These are phyloP conservation scores for Oostethus manadensis DNA, from an alignment of 2,113 vertebrate species.

Conservation along the genomic window DNA sequence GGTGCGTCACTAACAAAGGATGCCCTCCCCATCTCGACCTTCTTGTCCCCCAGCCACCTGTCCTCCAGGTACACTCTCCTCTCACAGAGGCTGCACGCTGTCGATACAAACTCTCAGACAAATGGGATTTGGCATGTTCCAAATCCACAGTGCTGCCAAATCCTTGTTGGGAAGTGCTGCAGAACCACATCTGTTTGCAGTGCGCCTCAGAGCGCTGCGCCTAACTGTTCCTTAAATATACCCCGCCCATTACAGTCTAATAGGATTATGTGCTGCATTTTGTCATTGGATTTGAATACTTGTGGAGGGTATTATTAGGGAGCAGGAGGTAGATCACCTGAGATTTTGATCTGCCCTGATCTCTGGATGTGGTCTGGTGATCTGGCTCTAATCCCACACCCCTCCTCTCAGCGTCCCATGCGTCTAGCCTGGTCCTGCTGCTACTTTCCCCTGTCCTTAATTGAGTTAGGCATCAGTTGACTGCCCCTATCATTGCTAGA, in stretches of 20 bases:
- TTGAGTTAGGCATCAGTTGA: constrained; percentile 79
- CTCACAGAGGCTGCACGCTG: constrained; percentile 64
- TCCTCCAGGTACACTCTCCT: constrained; percentile 46
- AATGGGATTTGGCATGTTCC: constrained; percentile 72
- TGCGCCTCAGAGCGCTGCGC: constrained; percentile 28
- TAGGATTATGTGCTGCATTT: constrained; percentile 52
- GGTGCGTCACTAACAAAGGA: constrained; percentile 15
- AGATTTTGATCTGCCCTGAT: constrained; percentile 52
- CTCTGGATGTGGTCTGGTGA: no score
- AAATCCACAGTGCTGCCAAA: constrained; percentile 68
- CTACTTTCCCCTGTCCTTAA: constrained; percentile 60
- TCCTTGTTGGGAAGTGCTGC: constrained; percentile 66
- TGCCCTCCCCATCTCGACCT: constrained; percentile 7
- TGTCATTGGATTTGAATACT: constrained; percentile 50
- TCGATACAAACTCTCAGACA: constrained; percentile 65
- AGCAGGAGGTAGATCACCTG: constrained; percentile 25
- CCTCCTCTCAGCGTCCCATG: constrained; percentile 40
- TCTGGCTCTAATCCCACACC: constrained; percentile 51
- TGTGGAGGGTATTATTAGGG: constrained; percentile 39
- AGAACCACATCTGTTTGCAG: constrained; percentile 56
- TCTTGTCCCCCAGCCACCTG: constrained; percentile 41
- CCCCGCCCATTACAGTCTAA: constrained; percentile 44
- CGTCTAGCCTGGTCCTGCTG: constrained; percentile 14
- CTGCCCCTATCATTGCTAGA: constrained; percentile 71
- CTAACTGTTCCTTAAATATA: constrained; percentile 61